A percentile compares a stretch with the other conserved stretches of the same genome.
These are phyloP conservation scores for Urocyon cinereoargenteus DNA, from an alignment of 2,797 vertebrate genomes.

Conservation along the genomic window DNA sequence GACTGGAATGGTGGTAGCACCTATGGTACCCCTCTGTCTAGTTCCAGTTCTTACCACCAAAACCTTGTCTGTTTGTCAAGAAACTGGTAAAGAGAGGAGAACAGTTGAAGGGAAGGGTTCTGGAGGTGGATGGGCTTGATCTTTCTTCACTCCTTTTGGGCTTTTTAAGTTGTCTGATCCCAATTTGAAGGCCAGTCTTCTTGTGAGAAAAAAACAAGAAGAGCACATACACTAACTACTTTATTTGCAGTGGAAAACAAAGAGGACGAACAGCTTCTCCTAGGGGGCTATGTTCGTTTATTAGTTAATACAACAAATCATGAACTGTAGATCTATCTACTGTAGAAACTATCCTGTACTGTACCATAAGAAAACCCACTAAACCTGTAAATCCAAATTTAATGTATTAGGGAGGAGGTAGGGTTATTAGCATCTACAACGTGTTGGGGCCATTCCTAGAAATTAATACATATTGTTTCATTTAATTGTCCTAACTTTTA, in stretches of 20 bases:
- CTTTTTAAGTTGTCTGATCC: neutral
- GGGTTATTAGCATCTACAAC: neutral
- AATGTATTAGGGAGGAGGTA: neutral
- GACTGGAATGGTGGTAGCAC: neutral
- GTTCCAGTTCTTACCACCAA: neutral
- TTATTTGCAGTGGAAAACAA: neutral
- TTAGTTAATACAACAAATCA: neutral
- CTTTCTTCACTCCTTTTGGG: constrained; percentile 2
- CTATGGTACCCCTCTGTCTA: neutral
- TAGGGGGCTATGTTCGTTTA: neutral
- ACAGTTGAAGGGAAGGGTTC: neutral
- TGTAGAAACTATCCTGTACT: neutral
- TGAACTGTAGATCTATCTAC: neutral
- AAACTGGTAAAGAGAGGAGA: neutral
- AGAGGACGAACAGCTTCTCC: neutral
- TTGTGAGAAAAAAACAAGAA: neutral
- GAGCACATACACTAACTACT: neutral
- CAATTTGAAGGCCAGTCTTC: constrained; percentile 21
- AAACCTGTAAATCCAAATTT: neutral
- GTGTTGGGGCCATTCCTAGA: neutral
- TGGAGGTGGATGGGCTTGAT: neutral
- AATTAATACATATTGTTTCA: neutral
- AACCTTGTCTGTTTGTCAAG: neutral
- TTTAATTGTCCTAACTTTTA: neutral
- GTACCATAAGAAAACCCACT: constrained; percentile 18